Percentiles rank a stretch among this genome's conserved stretches.
Evolutionary conservation across 1,140 invertebrate genomes (phyloP).

Genomic region (Ceratitis capitata): DNA sequence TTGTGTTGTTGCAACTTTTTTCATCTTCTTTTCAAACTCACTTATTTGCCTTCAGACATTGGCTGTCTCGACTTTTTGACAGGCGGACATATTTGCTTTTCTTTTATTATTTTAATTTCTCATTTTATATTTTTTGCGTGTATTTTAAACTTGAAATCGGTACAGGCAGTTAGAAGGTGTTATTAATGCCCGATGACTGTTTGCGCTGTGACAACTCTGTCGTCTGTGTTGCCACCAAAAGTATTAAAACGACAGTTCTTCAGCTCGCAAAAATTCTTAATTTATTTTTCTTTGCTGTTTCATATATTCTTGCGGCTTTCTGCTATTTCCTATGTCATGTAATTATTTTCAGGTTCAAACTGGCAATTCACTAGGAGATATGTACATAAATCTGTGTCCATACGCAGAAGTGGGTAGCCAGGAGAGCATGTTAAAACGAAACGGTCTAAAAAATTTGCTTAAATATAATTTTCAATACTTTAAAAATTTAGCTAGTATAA

Average conservation of each 20-base stretch:
- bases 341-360: neutral
- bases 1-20: neutral
- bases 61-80: neutral
- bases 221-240: neutral
- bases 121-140: neutral
- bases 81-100: neutral
- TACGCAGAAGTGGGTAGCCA: no score
- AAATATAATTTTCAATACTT: no score
- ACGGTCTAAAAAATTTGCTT: no score
- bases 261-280: neutral
- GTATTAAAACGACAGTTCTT: neutral
- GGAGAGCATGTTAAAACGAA: no score
- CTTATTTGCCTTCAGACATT: slow-evolving; percentile 13
- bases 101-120: neutral
- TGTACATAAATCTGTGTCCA: no score
- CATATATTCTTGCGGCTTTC: neutral
- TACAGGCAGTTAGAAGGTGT: neutral
- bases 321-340: no score
- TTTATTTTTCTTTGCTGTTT: neutral
- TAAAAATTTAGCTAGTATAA: no score
- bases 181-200: neutral
- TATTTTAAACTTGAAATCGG: neutral
- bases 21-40: neutral
- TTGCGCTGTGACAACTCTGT: neutral
- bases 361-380: neutral